Evolutionary conservation across 2,888 invertebrate species (phyloP).

Genomic region (Rotaria magnacalcarata): DNA sequence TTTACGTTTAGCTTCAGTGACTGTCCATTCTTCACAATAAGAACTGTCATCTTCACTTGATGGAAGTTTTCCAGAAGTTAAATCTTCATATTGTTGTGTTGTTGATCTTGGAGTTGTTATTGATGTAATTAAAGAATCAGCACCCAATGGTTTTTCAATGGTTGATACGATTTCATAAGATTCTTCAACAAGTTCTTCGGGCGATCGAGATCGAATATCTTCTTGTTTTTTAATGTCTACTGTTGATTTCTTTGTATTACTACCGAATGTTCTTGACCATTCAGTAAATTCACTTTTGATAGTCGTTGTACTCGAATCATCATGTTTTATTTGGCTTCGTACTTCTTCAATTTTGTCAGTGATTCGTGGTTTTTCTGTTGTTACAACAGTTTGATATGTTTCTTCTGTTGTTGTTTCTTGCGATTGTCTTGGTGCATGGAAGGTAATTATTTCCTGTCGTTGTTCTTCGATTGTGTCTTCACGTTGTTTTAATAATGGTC

Average conservation of each 20-base stretch:
- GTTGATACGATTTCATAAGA: conserved; percentile 25
- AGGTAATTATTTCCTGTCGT: conserved; percentile 29
- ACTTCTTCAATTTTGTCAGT: not conserved
- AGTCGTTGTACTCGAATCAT: not conserved
- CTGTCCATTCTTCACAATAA: conserved; percentile 36
- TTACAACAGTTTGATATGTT: not conserved
- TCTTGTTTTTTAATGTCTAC: not conserved
- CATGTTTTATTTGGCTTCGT: not conserved
- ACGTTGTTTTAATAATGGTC: not conserved
- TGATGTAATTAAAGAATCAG: not conserved
- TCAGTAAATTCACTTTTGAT: not conserved
- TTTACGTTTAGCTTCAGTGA: conserved; percentile 33
- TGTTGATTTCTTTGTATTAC: not conserved
- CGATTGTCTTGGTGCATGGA: not conserved
- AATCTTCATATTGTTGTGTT: not conserved
- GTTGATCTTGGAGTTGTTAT: not conserved
- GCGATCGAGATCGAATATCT: not conserved
- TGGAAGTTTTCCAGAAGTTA: not conserved
- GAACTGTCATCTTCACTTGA: conserved; percentile 36
- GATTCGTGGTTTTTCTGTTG: not conserved
- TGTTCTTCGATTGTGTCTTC: conserved; percentile 9
- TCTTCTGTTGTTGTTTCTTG: conserved; percentile 15
- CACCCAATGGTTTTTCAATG: not conserved
- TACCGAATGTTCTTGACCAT: conserved; percentile 21
- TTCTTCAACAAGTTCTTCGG: conserved; percentile 30